These are phyloP conservation scores for Cremastinae sp. DNA, from an alignment of 2,888 invertebrate species.

Conservation along the genomic window DNA sequence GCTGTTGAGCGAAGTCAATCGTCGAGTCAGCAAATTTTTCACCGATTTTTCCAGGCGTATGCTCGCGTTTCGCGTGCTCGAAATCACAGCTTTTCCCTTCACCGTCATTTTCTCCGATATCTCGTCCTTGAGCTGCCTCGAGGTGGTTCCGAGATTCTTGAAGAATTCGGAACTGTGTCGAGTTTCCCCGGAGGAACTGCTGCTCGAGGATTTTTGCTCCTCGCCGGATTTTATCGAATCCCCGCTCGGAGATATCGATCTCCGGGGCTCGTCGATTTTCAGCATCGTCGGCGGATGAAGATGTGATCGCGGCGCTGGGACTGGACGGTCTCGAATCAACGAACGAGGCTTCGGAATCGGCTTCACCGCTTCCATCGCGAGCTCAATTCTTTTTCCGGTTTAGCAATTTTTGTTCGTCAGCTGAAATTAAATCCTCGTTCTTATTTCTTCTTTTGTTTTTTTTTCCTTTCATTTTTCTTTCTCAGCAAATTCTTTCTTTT, in stretches of 20 bases:
- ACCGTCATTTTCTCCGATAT: constrained; percentile 80
- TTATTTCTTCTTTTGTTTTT: too few relatives aligned
- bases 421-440: too few relatives aligned
- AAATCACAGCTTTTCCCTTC: constrained; percentile 84
- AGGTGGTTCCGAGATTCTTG: constrained; percentile 75
- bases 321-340: constrained; percentile 68
- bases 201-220: constrained; percentile 64
- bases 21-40: constrained; percentile 75
- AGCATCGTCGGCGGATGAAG: constrained; percentile 55
- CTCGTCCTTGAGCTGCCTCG: constrained; percentile 81
- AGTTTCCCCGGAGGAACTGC: constrained; percentile 53
- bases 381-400: not conserved
- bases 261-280: constrained; percentile 43
- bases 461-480: too few relatives aligned
- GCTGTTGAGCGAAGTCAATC: constrained; percentile 69
- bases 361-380: constrained; percentile 73
- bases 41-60: constrained; percentile 80
- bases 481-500: too few relatives aligned
- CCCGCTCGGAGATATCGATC: constrained; percentile 67
- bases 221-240: constrained; percentile 72
- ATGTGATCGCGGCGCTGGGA: constrained; percentile 72
- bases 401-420: too few relatives aligned
- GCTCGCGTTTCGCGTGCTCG: constrained; percentile 84
- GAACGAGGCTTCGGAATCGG: constrained; percentile 76
- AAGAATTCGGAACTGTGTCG: constrained; percentile 69